Conservation (phyloP, 2,888 invertebrate genomes). For the Drosophila pegasa region DNA sequence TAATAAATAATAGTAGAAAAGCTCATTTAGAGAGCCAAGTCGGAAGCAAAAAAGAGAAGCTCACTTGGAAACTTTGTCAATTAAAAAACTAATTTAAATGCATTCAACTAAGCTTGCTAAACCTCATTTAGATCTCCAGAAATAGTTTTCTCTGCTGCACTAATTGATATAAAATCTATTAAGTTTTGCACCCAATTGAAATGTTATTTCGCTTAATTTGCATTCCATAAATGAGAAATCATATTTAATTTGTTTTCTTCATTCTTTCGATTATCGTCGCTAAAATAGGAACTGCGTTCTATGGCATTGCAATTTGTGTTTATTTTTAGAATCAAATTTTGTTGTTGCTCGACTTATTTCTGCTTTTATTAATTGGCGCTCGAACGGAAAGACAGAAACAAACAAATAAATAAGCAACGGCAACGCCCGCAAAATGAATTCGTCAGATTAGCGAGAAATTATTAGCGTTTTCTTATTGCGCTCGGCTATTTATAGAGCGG, state of each 20-base stretch:
- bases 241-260: slow-evolving; percentile 4
- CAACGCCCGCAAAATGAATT: slow-evolving; percentile 22
- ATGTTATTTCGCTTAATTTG: background rate
- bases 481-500: background rate
- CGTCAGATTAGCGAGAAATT: slow-evolving; percentile 36
- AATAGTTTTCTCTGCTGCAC: background rate
- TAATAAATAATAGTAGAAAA: background rate
- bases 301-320: slow-evolving; percentile 30
- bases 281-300: slow-evolving; percentile 23
- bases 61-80: no score
- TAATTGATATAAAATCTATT: background rate
- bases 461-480: slow-evolving; percentile 15
- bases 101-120: background rate
- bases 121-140: background rate
- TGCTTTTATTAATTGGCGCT: slow-evolving; percentile 43
- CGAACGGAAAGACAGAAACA: background rate
- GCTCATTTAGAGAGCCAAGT: no score
- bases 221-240: background rate
- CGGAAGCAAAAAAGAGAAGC: no score
- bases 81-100: no score
- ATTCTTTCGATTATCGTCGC: slow-evolving; percentile 5
- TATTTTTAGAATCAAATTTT: slow-evolving; percentile 29
- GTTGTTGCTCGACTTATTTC: background rate
- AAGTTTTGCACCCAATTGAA: background rate
- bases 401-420: slow-evolving; percentile 6